Evolutionary conservation across 2,797 vertebrate species (phyloP).

Genomic region (Takifugu rubripes): DNA sequence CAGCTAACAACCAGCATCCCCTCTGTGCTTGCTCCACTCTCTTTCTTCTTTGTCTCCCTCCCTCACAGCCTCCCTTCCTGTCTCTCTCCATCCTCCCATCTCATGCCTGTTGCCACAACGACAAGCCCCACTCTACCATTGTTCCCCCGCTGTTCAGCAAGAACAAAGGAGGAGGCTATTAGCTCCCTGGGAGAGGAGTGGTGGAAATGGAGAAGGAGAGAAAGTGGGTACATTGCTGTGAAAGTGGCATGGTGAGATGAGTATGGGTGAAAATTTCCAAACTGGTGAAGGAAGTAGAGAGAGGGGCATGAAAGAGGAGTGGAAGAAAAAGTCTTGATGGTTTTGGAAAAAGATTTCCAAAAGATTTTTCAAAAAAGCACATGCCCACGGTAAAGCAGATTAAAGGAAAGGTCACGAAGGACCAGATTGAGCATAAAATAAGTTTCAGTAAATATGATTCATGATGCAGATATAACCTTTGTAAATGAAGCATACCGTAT

Average conservation of each 20-base stretch:
- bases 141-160: slow-evolving; percentile 74
- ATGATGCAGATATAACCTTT: slow-evolving; percentile 36
- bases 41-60: slow-evolving; percentile 65
- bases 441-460: slow-evolving; percentile 38
- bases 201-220: slow-evolving; percentile 65
- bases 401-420: slow-evolving; percentile 34
- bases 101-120: slow-evolving; percentile 73
- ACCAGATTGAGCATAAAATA: slow-evolving; percentile 30
- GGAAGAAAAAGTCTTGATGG: slow-evolving; percentile 31
- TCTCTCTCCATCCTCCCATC: slow-evolving; percentile 50
- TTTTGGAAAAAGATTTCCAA: slow-evolving; percentile 24
- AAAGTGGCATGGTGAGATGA: slow-evolving; percentile 55
- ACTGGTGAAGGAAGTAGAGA: slow-evolving; percentile 38
- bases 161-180: slow-evolving; percentile 80
- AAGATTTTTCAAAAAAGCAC: slow-evolving; percentile 15
- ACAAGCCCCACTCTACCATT: slow-evolving; percentile 71
- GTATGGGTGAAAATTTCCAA: slow-evolving; percentile 43
- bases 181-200: slow-evolving; percentile 67
- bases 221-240: slow-evolving; percentile 53
- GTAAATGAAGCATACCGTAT: slow-evolving; percentile 32
- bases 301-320: slow-evolving; percentile 30
- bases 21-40: slow-evolving; percentile 66
- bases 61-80: slow-evolving; percentile 15
- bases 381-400: slow-evolving; percentile 23
- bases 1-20: slow-evolving; percentile 75